Conservation (phyloP, 2,113 vertebrate species). For the Alouatta palliata region DNA sequence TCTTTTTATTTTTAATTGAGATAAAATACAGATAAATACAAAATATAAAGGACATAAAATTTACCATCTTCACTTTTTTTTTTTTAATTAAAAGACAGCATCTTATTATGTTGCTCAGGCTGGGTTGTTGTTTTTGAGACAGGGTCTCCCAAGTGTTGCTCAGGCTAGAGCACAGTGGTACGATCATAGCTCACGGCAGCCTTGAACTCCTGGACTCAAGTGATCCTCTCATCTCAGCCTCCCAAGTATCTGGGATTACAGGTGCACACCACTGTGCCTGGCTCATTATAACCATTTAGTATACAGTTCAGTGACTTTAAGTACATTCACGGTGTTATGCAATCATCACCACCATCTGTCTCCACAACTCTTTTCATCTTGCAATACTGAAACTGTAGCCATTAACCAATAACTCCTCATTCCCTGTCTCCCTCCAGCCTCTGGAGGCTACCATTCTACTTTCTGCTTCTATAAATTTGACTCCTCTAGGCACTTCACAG, state of each 20-base stretch:
- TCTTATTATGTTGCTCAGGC: no score
- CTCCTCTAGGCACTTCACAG: no score
- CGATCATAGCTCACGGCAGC: no score
- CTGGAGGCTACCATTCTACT: background rate
- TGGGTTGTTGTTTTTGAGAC: no score
- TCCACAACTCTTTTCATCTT: background rate
- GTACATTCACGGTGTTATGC: background rate
- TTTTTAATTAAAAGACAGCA: no score
- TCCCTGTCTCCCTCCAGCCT: background rate
- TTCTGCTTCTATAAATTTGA: background rate
- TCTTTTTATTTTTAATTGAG: background rate
- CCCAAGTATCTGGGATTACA: no score
- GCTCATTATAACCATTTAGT: background rate
- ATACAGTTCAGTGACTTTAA: background rate
- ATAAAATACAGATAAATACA: background rate
- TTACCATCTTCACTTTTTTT: background rate
- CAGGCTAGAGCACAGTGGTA: no score
- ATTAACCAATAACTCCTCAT: background rate
- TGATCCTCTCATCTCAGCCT: no score
- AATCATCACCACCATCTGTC: background rate
- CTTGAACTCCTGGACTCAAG: no score
- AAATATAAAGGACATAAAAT: background rate
- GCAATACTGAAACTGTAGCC: background rate
- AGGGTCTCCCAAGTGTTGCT: no score
- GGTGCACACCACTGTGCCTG: no score